phyloP scores from a whole-genome alignment of 2,113 vertebrate genomes.

The Apodemus sylvaticus region DNA sequence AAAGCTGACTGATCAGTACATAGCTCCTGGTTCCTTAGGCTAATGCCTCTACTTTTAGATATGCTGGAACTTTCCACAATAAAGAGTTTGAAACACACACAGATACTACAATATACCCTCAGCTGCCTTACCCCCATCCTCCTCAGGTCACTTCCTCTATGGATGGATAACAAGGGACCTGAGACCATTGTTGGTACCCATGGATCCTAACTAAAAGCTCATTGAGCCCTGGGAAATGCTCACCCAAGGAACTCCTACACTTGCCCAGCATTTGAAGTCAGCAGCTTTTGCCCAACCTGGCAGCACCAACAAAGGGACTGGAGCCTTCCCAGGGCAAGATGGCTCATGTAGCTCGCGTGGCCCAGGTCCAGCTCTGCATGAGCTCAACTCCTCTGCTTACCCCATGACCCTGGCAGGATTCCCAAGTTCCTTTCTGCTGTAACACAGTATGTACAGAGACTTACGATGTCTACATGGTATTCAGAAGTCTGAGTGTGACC shows the following conservation, averaged over 20 bases:
- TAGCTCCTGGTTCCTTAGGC: not conserved
- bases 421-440: not conserved
- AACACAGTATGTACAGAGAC: not conserved
- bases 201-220: not conserved
- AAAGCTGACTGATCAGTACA: not conserved
- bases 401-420: not conserved
- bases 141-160: not conserved
- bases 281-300: not conserved
- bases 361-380: not conserved
- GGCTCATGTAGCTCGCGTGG: not conserved
- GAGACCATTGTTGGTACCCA: not conserved
- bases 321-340: not conserved
- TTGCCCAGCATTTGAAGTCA: not conserved
- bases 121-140: not conserved
- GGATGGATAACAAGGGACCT: not conserved
- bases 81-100: not conserved
- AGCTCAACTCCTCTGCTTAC: not conserved
- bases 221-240: not conserved
- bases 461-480: not conserved
- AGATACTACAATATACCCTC: not conserved
- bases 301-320: not conserved
- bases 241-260: not conserved
- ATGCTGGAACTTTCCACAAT: conserved; percentile 52
- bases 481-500: not conserved
- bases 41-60: not conserved